Conservation (phyloP, 2,888 invertebrate genomes). For the Gastracanthus pulcherrimus region DNA sequence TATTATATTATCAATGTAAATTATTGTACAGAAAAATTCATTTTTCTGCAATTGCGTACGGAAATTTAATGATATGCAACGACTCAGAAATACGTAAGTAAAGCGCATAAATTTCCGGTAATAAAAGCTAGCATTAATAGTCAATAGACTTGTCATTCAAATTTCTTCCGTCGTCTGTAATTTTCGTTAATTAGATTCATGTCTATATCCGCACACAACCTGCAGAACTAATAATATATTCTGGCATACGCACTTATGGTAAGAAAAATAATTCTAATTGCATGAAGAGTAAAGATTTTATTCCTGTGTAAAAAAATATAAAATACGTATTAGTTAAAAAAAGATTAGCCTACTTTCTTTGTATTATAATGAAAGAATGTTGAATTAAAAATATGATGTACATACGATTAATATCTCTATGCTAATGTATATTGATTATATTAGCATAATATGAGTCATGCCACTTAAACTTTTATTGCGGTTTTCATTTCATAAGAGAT, state of each 20-base stretch:
- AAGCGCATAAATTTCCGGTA: not conserved
- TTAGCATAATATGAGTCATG: no score
- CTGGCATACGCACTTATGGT: not conserved
- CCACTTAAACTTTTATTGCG: no score
- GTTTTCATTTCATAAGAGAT: no score
- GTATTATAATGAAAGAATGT: no score
- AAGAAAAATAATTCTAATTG: not conserved
- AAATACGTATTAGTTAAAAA: no score
- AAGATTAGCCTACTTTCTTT: no score
- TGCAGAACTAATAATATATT: not conserved
- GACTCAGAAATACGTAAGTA: not conserved
- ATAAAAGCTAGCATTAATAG: not conserved
- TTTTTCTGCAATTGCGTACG: not conserved
- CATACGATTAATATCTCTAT: no score
- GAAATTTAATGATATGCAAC: not conserved
- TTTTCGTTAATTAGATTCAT: conserved; percentile 13
- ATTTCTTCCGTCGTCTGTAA: not conserved
- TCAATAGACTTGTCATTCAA: conserved; percentile 13
- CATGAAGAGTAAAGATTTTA: not conserved
- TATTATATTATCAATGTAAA: no score
- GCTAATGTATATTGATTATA: no score
- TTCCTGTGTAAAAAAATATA: no score
- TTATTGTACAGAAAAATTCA: not conserved
- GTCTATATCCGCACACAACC: not conserved
- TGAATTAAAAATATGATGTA: no score